Conservation (phyloP, 2,797 vertebrate species). For the Paguma larvata region DNA sequence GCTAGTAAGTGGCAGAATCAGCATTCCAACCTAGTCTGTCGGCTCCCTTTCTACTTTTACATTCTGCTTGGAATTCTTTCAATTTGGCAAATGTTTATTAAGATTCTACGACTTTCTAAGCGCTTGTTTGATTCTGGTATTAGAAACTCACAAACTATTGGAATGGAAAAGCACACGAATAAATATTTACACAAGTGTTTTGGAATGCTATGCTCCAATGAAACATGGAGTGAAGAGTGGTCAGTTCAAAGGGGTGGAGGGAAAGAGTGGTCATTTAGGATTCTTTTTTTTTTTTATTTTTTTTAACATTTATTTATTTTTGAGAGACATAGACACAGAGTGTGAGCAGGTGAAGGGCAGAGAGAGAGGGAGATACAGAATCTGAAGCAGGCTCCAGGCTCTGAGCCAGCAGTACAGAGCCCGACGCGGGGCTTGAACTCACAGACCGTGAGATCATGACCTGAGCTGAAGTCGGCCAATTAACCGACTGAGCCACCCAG, state of each 20-base stretch:
- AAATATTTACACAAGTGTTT: neutral
- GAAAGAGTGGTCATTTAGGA: neutral
- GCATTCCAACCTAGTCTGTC: neutral
- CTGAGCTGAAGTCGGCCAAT: too few species aligned
- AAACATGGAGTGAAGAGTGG: neutral
- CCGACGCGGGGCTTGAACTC: too few species aligned
- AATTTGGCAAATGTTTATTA: neutral
- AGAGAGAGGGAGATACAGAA: too few species aligned
- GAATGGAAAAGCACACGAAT: neutral
- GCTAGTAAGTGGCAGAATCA: neutral
- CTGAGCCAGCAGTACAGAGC: too few species aligned
- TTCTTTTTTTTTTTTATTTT: too few species aligned
- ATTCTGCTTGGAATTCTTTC: neutral
- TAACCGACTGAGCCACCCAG: too few species aligned
- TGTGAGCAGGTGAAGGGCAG: too few species aligned
- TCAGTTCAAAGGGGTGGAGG: neutral
- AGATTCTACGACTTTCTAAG: neutral
- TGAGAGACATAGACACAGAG: too few species aligned
- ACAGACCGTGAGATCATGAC: too few species aligned
- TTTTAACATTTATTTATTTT: too few species aligned
- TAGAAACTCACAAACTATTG: neutral
- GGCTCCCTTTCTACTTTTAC: neutral
- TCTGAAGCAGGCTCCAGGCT: too few species aligned
- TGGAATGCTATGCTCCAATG: neutral
- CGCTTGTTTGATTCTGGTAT: neutral